Conservation (phyloP, 1,140 invertebrate species). For the Probaryconus sp. region DNA sequence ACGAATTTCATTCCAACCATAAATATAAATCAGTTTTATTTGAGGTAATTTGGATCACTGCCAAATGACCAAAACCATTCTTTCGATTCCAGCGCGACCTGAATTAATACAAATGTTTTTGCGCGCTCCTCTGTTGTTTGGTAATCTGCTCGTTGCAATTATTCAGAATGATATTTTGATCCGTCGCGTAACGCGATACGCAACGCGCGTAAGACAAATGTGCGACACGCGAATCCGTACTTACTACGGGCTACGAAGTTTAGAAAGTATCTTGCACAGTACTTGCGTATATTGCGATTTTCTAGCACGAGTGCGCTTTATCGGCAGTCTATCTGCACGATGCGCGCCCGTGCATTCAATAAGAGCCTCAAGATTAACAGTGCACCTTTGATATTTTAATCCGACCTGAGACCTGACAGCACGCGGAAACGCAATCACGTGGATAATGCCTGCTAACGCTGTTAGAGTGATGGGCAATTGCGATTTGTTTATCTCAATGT, state of each 20-base stretch:
- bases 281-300: slow-evolving; percentile 11
- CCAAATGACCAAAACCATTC: too few relatives aligned
- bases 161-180: slow-evolving; percentile 52
- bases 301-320: slow-evolving; percentile 31
- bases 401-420: slow-evolving; percentile 60
- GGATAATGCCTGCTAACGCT: slow-evolving; percentile 5
- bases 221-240: slow-evolving; percentile 39
- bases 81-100: slow-evolving; percentile 32
- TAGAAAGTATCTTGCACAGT: slow-evolving; percentile 45
- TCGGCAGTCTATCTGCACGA: slow-evolving; percentile 37
- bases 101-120: too few relatives aligned
- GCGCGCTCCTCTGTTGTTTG: not conserved
- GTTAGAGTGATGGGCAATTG: too few relatives aligned
- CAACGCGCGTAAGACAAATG: slow-evolving; percentile 44
- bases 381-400: slow-evolving; percentile 73
- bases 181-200: slow-evolving; percentile 50
- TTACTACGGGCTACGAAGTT: slow-evolving; percentile 12
- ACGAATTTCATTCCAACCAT: too few relatives aligned
- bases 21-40: too few relatives aligned
- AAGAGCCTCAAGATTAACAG: slow-evolving; percentile 27
- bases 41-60: too few relatives aligned
- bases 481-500: too few relatives aligned
- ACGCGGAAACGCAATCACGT: slow-evolving; percentile 36
- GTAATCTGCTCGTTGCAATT: slow-evolving; percentile 25
- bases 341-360: slow-evolving; percentile 32